Evolutionary conservation across 2,113 vertebrate species (phyloP).

Genomic region (Peromyscus polionotus): DNA sequence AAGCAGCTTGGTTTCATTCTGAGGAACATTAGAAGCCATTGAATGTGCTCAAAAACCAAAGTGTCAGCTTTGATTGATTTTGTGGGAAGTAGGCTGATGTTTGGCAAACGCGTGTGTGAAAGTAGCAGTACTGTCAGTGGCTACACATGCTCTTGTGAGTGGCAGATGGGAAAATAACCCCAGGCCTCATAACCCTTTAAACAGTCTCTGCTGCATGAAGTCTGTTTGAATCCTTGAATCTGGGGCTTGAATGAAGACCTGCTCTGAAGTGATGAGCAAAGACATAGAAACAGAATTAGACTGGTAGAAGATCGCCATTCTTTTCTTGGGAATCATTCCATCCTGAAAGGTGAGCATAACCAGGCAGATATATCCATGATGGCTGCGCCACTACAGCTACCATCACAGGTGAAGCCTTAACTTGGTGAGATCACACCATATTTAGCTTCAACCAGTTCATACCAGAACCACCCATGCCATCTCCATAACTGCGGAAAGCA

Average conservation of each 20-base stretch:
- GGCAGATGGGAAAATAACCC: background rate
- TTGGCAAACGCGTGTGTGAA: too few species aligned
- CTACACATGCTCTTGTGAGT: background rate
- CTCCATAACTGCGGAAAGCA: background rate
- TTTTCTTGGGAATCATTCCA: background rate
- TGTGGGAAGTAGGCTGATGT: background rate
- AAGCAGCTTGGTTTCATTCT: background rate
- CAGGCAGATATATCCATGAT: background rate
- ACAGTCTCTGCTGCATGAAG: background rate
- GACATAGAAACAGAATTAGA: background rate
- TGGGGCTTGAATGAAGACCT: background rate
- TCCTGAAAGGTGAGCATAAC: background rate
- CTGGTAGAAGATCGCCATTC: background rate
- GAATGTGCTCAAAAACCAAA: background rate
- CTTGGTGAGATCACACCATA: background rate
- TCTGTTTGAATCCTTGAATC: background rate
- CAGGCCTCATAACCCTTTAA: background rate
- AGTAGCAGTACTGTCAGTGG: background rate
- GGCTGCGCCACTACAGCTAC: background rate
- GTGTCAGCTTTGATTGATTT: background rate
- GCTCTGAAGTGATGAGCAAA: background rate
- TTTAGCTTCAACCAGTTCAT: background rate
- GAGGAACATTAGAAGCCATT: background rate
- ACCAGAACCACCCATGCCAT: background rate
- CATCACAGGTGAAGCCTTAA: background rate